Conservation (phyloP, 2,888 invertebrate species). For the Drosophila birchii region DNA sequence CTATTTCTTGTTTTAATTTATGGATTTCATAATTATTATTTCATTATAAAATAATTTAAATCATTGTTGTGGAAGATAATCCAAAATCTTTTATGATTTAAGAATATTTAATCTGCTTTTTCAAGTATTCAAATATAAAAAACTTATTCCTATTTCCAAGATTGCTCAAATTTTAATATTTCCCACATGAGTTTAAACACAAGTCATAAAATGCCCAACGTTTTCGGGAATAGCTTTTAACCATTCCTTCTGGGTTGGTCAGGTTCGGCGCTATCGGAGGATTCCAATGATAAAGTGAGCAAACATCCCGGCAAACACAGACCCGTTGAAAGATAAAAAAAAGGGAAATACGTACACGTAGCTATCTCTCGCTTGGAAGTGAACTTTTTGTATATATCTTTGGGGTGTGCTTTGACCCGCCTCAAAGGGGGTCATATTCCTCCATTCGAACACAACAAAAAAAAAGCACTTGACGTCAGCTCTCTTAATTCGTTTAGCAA, state of each 20-base stretch:
- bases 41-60: not conserved
- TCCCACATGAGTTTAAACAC: no score
- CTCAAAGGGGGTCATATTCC: conserved; percentile 2
- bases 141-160: not conserved
- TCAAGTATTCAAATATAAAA: not conserved
- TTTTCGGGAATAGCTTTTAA: conserved; percentile 18
- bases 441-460: not conserved
- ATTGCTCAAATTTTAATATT: not conserved
- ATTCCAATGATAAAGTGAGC: conserved; percentile 35
- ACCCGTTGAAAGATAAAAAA: conserved; percentile 5
- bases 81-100: not conserved
- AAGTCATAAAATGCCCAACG: not conserved
- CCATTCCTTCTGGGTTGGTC: conserved; percentile 31
- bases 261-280: conserved; percentile 23
- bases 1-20: not conserved
- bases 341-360: conserved; percentile 1
- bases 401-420: conserved; percentile 13
- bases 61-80: no score
- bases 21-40: not conserved
- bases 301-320: conserved; percentile 58
- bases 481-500: conserved; percentile 62
- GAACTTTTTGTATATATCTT: not conserved
- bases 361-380: not conserved
- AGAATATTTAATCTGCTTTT: not conserved
- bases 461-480: conserved; percentile 37